A percentile compares a stretch with the other conserved stretches of the same genome.
phyloP scores from a whole-genome alignment of 2,797 vertebrate genomes.

The Acanthopagrus latus region DNA sequence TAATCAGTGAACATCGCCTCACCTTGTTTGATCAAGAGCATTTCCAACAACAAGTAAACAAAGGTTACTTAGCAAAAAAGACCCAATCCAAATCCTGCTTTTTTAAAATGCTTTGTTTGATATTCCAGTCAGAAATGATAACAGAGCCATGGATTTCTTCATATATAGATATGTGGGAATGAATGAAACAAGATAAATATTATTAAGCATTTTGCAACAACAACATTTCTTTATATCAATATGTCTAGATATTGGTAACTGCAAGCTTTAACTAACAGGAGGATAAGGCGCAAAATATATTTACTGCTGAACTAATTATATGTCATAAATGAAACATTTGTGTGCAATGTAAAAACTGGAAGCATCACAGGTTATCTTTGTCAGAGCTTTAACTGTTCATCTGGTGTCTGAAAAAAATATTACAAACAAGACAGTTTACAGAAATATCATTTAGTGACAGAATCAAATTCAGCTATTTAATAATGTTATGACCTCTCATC shows the following conservation, averaged over 20 bases:
- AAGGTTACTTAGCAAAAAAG: constrained; percentile 21
- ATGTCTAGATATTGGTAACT: constrained; percentile 19
- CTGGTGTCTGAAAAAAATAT: constrained; percentile 2
- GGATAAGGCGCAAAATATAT: constrained; percentile 13
- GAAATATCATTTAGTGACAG: constrained; percentile 13
- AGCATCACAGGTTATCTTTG: not conserved
- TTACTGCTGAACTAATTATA: constrained; percentile 31
- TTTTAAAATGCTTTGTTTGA: constrained; percentile 9
- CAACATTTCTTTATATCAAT: constrained; percentile 6
- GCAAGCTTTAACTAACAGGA: constrained; percentile 12
- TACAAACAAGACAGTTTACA: constrained; percentile 17
- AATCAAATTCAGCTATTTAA: constrained; percentile 36
- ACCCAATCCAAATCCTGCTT: not conserved
- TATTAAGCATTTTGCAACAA: constrained; percentile 3
- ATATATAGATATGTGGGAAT: constrained; percentile 24
- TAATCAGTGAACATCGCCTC: constrained; percentile 47
- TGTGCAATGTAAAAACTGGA: constrained; percentile 18
- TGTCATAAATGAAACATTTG: constrained; percentile 4
- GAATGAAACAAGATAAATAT: not conserved
- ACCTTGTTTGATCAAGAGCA: constrained; percentile 37
- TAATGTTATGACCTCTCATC: constrained; percentile 1
- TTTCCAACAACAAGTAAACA: constrained; percentile 46
- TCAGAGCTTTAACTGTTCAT: constrained; percentile 1
- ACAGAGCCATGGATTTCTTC: not conserved
- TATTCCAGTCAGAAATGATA: constrained; percentile 18